Percentiles rank a stretch among this genome's conserved stretches.
phyloP scores from a whole-genome alignment of 2,888 invertebrate species.

The Caenorhabditis becei region DNA sequence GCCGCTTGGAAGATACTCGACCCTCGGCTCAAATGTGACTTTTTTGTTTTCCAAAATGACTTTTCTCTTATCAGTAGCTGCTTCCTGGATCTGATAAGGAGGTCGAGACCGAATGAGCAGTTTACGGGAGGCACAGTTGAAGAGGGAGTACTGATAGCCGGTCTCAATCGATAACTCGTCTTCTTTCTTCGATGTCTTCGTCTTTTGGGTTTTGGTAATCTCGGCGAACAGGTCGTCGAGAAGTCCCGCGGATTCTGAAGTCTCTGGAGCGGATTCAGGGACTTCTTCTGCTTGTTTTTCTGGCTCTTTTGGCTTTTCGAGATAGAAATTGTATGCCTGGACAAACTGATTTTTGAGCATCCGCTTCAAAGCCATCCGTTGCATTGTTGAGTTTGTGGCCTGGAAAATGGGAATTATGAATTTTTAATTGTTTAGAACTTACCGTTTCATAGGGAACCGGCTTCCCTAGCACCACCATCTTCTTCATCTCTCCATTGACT shows the following conservation, averaged over 20 bases:
- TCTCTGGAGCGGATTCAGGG: not conserved
- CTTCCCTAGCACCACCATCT: constrained; percentile 31
- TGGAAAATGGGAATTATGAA: constrained; percentile 11
- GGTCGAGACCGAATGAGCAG: constrained; percentile 50
- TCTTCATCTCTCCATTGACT: constrained; percentile 15
- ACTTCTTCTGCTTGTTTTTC: not conserved
- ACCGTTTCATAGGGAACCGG: constrained; percentile 30
- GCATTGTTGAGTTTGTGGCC: constrained; percentile 27
- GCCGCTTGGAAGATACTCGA: constrained; percentile 58
- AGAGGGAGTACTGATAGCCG: constrained; percentile 50
- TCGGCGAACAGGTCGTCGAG: constrained; percentile 19
- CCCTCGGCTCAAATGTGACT: constrained; percentile 53
- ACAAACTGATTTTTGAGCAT: constrained; percentile 25
- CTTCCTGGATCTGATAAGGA: constrained; percentile 23
- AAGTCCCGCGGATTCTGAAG: not conserved
- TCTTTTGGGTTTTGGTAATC: constrained; percentile 20
- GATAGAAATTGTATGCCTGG: not conserved
- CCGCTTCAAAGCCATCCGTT: constrained; percentile 29
- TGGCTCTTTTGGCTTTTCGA: not conserved
- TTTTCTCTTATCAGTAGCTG: not conserved
- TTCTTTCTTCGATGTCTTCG: not conserved
- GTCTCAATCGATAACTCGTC: not conserved
- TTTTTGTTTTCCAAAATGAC: not conserved
- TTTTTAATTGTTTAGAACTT: not conserved
- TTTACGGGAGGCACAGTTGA: constrained; percentile 23